Conservation (phyloP, 2,888 invertebrate genomes). For the Nomada flava region DNA sequence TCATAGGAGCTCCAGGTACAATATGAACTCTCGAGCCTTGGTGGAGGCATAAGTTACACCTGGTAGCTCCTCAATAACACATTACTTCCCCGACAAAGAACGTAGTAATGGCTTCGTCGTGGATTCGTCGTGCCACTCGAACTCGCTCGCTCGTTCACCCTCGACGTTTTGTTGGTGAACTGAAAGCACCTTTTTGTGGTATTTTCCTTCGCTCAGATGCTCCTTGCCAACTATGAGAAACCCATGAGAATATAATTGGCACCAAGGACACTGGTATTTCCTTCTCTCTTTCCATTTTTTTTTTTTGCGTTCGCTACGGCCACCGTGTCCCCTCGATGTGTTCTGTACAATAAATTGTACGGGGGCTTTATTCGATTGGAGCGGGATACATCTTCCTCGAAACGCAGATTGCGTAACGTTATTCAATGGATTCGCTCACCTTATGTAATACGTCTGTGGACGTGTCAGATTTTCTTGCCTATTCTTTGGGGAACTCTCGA, state of each 20-base stretch:
- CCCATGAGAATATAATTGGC: slow-evolving; percentile 80
- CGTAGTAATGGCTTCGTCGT: slow-evolving; percentile 67
- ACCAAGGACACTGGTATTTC: slow-evolving; percentile 40
- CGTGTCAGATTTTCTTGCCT: no score
- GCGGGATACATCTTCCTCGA: neutral
- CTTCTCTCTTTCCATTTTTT: no score
- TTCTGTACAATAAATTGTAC: slow-evolving; percentile 8
- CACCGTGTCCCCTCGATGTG: neutral
- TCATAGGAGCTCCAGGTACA: slow-evolving; percentile 69
- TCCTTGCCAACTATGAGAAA: slow-evolving; percentile 56
- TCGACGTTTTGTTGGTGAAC: slow-evolving; percentile 61
- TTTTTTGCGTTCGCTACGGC: neutral
- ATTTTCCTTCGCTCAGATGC: slow-evolving; percentile 49
- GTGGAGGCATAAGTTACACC: slow-evolving; percentile 76
- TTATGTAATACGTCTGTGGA: no score
- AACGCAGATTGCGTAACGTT: neutral
- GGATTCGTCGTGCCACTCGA: slow-evolving; percentile 64
- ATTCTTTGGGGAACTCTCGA: no score
- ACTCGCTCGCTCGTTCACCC: slow-evolving; percentile 50
- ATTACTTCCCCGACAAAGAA: slow-evolving; percentile 67
- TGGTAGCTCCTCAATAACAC: slow-evolving; percentile 78
- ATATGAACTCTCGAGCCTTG: slow-evolving; percentile 72
- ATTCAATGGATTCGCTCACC: neutral
- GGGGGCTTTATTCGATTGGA: neutral
- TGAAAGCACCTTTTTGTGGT: slow-evolving; percentile 63